Percentiles rank a stretch among this genome's conserved stretches.
Conservation (phyloP, 2,888 invertebrate genomes). For the Caenorhabditis japonica region DNA sequence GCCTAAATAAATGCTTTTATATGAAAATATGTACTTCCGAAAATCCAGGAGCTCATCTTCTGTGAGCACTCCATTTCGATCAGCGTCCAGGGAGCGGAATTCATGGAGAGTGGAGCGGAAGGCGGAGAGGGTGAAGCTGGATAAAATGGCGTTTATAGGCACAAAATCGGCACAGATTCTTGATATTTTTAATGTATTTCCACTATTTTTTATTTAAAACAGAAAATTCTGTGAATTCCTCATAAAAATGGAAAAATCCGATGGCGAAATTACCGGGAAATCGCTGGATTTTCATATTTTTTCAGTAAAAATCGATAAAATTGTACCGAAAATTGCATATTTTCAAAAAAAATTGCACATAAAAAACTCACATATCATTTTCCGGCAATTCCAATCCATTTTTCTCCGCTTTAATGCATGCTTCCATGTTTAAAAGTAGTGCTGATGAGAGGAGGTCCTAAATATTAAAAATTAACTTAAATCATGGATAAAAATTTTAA, state of each 20-base stretch:
- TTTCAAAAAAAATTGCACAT: background rate
- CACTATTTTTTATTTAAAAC: too few species aligned
- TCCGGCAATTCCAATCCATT: slow-evolving; percentile 5
- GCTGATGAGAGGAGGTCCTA: slow-evolving; percentile 37
- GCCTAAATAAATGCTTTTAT: background rate
- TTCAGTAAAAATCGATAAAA: background rate
- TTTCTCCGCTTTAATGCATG: slow-evolving; percentile 29
- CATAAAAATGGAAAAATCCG: too few species aligned
- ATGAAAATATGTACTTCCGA: slow-evolving; percentile 24
- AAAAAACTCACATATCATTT: slow-evolving; percentile 9
- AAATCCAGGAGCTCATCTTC: slow-evolving; percentile 22
- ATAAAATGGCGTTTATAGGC: too few species aligned
- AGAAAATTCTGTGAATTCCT: too few species aligned
- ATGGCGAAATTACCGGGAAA: too few species aligned
- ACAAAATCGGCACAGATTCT: too few species aligned
- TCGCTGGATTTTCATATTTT: too few species aligned
- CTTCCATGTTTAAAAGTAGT: slow-evolving; percentile 31
- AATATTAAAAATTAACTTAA: slow-evolving; percentile 8
- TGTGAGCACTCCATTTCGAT: slow-evolving; percentile 36
- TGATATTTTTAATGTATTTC: too few species aligned
- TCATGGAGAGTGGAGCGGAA: slow-evolving; percentile 24
- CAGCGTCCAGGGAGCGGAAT: slow-evolving; percentile 36
- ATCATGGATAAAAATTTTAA: background rate
- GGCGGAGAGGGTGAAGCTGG: slow-evolving; percentile 26
- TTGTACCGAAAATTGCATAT: background rate